These are phyloP conservation scores for Tortricodes alternella DNA, from an alignment of 2,888 invertebrate genomes.

Conservation along the genomic window DNA sequence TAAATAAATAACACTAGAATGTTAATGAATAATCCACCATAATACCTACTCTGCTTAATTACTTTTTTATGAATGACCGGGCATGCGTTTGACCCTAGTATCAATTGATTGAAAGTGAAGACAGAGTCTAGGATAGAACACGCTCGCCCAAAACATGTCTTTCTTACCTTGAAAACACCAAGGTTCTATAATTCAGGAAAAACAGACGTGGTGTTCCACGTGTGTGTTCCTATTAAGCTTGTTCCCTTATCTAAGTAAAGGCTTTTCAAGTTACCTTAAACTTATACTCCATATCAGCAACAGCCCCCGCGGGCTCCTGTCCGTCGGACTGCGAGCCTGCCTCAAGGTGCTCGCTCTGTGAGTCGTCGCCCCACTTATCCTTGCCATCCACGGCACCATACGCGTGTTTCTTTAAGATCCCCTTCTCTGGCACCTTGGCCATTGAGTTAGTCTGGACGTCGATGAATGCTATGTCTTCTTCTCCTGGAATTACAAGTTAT, in stretches of 20 bases:
- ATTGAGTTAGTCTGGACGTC: constrained; percentile 90
- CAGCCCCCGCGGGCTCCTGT: constrained; percentile 85
- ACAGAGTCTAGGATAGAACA: no score
- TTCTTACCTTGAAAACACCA: no score
- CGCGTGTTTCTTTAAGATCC: constrained; percentile 94
- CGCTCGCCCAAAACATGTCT: no score
- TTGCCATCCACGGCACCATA: constrained; percentile 89
- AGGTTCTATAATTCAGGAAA: no score
- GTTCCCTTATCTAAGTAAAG: background rate
- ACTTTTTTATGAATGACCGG: no score
- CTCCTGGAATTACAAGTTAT: constrained; percentile 73
- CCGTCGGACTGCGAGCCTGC: constrained; percentile 87
- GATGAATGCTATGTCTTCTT: constrained; percentile 92
- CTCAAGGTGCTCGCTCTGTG: constrained; percentile 87
- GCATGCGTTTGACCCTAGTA: no score
- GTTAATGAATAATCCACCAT: no score
- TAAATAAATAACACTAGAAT: no score
- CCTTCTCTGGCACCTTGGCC: constrained; percentile 92
- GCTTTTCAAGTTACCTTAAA: constrained; percentile 85
- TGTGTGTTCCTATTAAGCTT: no score
- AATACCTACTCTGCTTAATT: no score
- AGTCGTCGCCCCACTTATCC: constrained; percentile 89
- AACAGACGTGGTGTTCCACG: no score
- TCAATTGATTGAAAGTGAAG: no score
- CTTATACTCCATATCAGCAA: constrained; percentile 92